A percentile compares a stretch with the other conserved stretches of the same genome.
Conservation (phyloP, 2,113 vertebrate species). For the Serilophus lunatus region DNA sequence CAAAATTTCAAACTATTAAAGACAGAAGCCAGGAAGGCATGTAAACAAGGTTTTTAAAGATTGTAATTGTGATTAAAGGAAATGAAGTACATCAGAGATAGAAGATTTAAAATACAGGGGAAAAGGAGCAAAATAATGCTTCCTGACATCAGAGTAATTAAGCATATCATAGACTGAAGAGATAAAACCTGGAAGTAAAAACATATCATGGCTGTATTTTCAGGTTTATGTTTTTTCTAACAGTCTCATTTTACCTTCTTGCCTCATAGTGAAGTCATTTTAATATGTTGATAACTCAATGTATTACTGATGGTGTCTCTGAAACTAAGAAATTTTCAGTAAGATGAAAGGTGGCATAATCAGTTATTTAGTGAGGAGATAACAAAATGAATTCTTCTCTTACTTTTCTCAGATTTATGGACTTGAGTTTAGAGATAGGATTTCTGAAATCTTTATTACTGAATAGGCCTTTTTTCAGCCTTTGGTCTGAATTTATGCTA, state of each 20-base stretch:
- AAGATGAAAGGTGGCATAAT: neutral
- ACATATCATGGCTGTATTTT: neutral
- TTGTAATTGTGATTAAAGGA: neutral
- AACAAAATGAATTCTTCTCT: neutral
- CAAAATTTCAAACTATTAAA: neutral
- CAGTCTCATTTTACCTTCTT: neutral
- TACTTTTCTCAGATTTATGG: neutral
- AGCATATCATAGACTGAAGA: neutral
- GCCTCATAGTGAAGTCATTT: neutral
- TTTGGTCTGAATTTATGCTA: neutral
- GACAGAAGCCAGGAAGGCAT: neutral
- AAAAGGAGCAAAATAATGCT: neutral
- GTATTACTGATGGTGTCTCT: neutral
- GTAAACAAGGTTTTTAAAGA: conserved; percentile 2
- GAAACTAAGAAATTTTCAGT: neutral
- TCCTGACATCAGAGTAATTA: neutral
- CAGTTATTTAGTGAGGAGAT: neutral
- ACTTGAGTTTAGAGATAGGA: neutral
- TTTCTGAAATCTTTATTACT: neutral
- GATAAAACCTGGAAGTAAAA: neutral
- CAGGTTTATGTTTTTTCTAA: neutral
- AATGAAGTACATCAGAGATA: neutral
- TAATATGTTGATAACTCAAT: neutral
- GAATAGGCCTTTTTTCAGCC: neutral
- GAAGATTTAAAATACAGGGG: neutral